Evolutionary conservation across 2,888 invertebrate genomes (phyloP).

Genomic region (Linhomoeus sp.): DNA sequence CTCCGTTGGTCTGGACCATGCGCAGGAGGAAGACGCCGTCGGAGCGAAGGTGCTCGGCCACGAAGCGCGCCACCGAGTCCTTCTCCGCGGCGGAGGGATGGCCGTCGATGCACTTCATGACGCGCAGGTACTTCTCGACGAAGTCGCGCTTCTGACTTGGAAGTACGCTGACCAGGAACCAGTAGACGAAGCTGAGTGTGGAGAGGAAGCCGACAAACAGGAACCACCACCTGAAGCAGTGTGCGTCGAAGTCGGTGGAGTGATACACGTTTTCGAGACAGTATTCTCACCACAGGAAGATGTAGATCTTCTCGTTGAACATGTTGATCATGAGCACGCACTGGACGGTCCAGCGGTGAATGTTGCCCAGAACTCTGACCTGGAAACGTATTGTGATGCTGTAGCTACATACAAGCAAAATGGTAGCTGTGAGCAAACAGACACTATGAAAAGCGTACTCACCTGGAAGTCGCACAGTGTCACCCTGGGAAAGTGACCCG

Average conservation of each 20-base stretch:
- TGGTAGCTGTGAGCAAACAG: no score
- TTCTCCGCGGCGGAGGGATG: neutral
- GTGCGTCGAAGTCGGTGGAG: neutral
- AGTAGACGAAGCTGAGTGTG: constrained; percentile 9
- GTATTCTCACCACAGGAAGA: constrained; percentile 8
- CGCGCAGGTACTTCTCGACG: constrained; percentile 1
- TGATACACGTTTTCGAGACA: no score
- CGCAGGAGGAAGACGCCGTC: neutral
- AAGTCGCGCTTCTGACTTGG: constrained; percentile 1
- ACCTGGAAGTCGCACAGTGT: constrained; percentile 24
- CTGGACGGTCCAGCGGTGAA: constrained; percentile 11
- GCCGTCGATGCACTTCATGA: neutral
- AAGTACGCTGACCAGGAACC: constrained; percentile 7
- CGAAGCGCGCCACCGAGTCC: neutral
- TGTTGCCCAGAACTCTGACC: constrained; percentile 11
- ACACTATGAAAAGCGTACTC: no score
- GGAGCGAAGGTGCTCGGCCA: neutral
- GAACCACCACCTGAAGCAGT: constrained; percentile 8
- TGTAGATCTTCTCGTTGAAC: constrained; percentile 15
- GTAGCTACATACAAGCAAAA: no score
- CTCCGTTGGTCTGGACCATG: neutral
- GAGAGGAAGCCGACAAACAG: constrained; percentile 4
- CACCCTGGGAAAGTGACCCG: constrained; percentile 20
- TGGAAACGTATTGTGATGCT: neutral
- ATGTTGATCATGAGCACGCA: constrained; percentile 14